Conservation (phyloP, 2,797 vertebrate genomes). For the Sebastes alutus region DNA sequence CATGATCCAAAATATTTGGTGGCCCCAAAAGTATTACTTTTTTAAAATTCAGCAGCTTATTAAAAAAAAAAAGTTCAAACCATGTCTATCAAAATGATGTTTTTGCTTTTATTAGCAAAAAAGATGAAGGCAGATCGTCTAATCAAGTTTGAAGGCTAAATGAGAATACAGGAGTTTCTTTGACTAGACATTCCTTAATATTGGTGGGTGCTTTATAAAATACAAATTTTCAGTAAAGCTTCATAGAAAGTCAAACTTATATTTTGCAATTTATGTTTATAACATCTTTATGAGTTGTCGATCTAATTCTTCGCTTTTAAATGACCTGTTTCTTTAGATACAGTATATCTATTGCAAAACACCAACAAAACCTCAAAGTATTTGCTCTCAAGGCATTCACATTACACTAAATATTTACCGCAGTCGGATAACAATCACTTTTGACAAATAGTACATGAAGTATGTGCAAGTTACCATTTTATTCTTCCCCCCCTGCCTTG, state of each 20-base stretch:
- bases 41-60: slow-evolving; percentile 97
- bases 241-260: slow-evolving; percentile 73
- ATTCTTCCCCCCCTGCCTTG: slow-evolving; percentile 18
- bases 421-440: slow-evolving; percentile 59
- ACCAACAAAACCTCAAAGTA: slow-evolving; percentile 60
- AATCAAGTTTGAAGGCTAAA: slow-evolving; percentile 88
- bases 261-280: slow-evolving; percentile 77
- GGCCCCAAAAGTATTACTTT: slow-evolving; percentile 92
- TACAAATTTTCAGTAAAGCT: slow-evolving; percentile 87
- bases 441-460: slow-evolving; percentile 58
- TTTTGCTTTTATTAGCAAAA: slow-evolving; percentile 86
- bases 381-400: slow-evolving; percentile 75
- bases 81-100: slow-evolving; percentile 92
- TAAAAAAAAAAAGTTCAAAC: slow-evolving; percentile 83
- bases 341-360: slow-evolving; percentile 60
- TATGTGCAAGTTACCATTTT: slow-evolving; percentile 67
- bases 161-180: slow-evolving; percentile 84
- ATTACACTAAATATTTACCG: slow-evolving; percentile 60
- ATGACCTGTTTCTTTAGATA: slow-evolving; percentile 56
- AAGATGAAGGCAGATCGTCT: slow-evolving; percentile 88
- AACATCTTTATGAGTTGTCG: slow-evolving; percentile 80
- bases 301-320: slow-evolving; percentile 73
- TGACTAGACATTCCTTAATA: slow-evolving; percentile 85
- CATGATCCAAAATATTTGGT: slow-evolving; percentile 99
- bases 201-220: slow-evolving; percentile 85